Conservation (phyloP, 2,113 vertebrate genomes). For the Heloderma charlesbogerti region DNA sequence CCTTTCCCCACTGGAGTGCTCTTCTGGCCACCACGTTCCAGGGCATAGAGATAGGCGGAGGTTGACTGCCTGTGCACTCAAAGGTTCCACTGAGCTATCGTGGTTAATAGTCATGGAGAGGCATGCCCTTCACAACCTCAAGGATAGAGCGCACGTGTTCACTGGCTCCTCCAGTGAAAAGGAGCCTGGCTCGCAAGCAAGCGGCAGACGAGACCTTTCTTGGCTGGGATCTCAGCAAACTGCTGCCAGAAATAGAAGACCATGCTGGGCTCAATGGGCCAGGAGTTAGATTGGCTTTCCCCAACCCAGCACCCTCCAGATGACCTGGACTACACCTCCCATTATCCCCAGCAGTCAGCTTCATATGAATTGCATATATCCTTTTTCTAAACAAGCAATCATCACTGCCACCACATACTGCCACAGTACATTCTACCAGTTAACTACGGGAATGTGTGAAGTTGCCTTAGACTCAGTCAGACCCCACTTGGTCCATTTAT, state of each 20-base stretch:
- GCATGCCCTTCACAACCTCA: neutral
- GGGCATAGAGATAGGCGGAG: neutral
- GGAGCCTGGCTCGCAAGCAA: neutral
- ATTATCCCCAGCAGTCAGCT: neutral
- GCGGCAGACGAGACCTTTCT: fast-evolving
- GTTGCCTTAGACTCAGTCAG: fast-evolving
- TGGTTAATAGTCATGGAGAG: too few relatives aligned
- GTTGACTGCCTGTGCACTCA: neutral
- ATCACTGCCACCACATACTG: neutral
- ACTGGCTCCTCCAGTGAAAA: neutral
- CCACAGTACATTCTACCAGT: neutral
- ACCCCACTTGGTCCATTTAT: too few relatives aligned
- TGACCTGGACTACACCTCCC: too few relatives aligned
- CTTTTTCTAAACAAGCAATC: too few relatives aligned
- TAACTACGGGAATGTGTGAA: too few relatives aligned
- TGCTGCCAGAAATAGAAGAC: neutral
- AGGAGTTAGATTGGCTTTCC: neutral
- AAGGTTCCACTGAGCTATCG: neutral
- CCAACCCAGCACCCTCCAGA: too few relatives aligned
- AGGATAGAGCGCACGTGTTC: neutral
- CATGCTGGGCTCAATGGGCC: neutral
- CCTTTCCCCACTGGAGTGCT: neutral
- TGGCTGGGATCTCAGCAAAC: neutral
- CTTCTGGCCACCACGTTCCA: neutral
- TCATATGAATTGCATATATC: neutral